These are phyloP conservation scores for Bombylius major DNA, from an alignment of 2,888 invertebrate genomes.

Conservation along the genomic window DNA sequence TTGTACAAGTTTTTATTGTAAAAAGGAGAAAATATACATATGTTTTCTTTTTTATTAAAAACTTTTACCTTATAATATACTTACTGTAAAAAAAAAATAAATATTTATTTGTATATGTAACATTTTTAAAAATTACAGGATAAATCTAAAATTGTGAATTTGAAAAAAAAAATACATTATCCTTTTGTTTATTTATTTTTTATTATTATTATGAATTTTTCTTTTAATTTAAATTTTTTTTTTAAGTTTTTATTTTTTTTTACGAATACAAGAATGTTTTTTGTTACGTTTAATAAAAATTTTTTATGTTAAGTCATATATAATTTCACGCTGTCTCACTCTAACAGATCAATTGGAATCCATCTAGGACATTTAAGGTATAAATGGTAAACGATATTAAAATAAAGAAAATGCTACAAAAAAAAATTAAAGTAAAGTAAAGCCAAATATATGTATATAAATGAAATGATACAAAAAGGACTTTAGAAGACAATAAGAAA, in stretches of 20 bases:
- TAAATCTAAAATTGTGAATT: no score
- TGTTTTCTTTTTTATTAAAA: no score
- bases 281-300: slow-evolving; percentile 9
- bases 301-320: slow-evolving; percentile 17
- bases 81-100: no score
- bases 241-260: not conserved
- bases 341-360: slow-evolving; percentile 39
- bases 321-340: slow-evolving; percentile 24
- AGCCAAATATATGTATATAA: not conserved
- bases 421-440: slow-evolving; percentile 5
- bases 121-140: no score
- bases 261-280: not conserved
- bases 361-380: slow-evolving; percentile 40
- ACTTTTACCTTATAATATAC: no score
- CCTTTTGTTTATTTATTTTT: not conserved
- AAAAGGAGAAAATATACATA: no score
- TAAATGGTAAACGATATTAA: slow-evolving; percentile 19
- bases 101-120: no score
- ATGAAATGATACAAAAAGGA: not conserved
- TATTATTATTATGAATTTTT: not conserved
- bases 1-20: no score
- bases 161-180: no score
- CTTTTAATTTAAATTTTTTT: no score
- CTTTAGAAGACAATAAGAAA: slow-evolving; percentile 3
- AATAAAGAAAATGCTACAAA: slow-evolving; percentile 3